phyloP scores from a whole-genome alignment of 1,140 invertebrate genomes.

The Popillia japonica region DNA sequence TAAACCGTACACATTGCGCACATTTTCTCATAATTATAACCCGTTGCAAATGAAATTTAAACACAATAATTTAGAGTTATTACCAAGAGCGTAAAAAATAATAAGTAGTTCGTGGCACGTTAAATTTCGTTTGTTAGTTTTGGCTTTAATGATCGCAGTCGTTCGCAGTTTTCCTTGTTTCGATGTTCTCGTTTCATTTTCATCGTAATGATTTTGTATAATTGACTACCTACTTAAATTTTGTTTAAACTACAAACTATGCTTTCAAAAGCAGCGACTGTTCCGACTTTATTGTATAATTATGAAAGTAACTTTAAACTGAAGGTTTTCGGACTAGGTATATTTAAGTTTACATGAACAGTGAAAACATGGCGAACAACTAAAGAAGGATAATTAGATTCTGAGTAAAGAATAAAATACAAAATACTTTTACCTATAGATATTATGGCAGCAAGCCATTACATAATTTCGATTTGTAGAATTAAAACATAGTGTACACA shows the following conservation, averaged over 20 bases:
- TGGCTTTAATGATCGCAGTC: not conserved
- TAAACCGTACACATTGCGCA: conserved; percentile 34
- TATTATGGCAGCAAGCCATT: no score
- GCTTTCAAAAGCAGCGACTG: no score
- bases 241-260: not conserved
- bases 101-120: conserved; percentile 25
- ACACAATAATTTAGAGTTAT: conserved; percentile 38
- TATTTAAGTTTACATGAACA: no score
- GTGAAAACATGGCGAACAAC: no score
- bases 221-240: not conserved
- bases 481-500: no score
- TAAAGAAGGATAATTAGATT: no score
- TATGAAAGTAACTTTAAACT: not conserved
- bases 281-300: not conserved
- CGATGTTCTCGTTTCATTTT: not conserved
- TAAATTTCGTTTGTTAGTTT: conserved; percentile 23
- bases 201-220: not conserved
- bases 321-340: no score
- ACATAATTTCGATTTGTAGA: no score
- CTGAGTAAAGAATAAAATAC: no score
- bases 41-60: conserved; percentile 39
- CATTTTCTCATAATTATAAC: conserved; percentile 39
- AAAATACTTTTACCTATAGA: no score
- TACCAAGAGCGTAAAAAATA: conserved; percentile 21
- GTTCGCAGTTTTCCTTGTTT: not conserved